Base-by-base conservation (phyloP, 2,888 invertebrate genomes). In the Palloptera scutellata region DNA sequence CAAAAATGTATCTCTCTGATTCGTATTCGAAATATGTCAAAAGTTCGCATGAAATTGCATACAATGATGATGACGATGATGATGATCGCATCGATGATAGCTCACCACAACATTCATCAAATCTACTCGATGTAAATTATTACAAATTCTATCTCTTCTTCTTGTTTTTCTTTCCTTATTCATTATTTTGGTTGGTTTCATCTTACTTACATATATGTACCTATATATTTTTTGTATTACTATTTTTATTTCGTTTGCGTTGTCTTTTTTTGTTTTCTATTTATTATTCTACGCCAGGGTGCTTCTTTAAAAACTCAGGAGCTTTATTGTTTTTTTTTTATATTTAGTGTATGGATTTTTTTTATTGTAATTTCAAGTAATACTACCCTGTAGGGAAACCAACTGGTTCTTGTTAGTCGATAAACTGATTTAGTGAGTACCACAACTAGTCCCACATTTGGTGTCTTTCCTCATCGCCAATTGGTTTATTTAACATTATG, bases 81-180 rank as follows among this genome's bases (percentile, higher is more conserved):
- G 70, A 71, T 66, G 72, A 57, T 69, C 79, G 80, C 67, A 72
- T 79, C 69, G 78, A 78, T 52, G 80, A 71, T 67, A 79, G 75
- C 67, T 77, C 82, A 10, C 82, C 80, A 48, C 73, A 80, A 15
- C 79, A 79, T 54, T 75, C 81, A 30, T 76, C 79, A 13, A 81
- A 79, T 71, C 67, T 81, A 68, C 73, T 81, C 68, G 81, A 81
- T 74, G 81, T 81, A 81, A 76, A 64, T 75, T n/a, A 70, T 60
- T 43, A 55, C 40, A 30, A 59, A 30, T 30, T 30, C 30, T 30
- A 30, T 30, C 30, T 30, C 30, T 30, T 30, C 30, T 30, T 4
- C 30, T 30, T 30, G 2, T 30, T 30, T 30, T 30, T 30, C 6
- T 30, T 52, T 10, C 59, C n/a, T 54, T 52, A 30, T 48, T 48